Percentiles rank a stretch among this genome's conserved stretches.
Evolutionary conservation across 1,140 invertebrate genomes (phyloP).

Genomic region (Atopsyche davidsoni): DNA sequence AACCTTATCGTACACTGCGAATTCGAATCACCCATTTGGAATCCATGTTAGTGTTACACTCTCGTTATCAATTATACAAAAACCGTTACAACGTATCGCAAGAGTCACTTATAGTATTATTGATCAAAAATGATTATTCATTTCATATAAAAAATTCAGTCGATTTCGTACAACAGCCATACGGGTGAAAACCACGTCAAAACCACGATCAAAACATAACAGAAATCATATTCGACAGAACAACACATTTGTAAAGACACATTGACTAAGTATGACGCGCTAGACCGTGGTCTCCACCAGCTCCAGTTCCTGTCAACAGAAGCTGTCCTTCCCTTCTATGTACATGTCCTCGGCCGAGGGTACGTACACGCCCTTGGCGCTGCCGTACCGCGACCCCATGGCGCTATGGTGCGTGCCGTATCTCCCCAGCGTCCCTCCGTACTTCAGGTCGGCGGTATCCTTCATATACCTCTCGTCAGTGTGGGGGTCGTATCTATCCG

Average conservation of each 20-base stretch:
- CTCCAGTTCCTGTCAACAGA: constrained; percentile 66
- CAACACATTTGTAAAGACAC: constrained; percentile 3
- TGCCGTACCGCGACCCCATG: constrained; percentile 27
- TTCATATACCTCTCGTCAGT: constrained; percentile 28
- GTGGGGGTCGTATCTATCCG: constrained; percentile 25
- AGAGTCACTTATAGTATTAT: too few species aligned
- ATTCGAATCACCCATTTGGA: too few species aligned
- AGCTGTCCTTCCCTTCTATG: constrained; percentile 62
- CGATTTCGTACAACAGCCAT: constrained; percentile 1
- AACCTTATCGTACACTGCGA: too few species aligned
- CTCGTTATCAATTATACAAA: too few species aligned
- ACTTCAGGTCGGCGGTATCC: constrained; percentile 33
- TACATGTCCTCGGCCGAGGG: constrained; percentile 48
- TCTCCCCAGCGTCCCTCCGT: constrained; percentile 44
- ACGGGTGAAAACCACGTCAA: constrained; percentile 1
- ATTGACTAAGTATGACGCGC: constrained; percentile 12
- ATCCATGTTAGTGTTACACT: too few species aligned
- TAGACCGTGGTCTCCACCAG: constrained; percentile 58
- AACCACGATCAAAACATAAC: not conserved
- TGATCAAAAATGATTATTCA: not conserved
- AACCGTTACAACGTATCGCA: too few species aligned
- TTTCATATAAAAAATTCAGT: constrained; percentile 5
- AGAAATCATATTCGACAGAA: not conserved
- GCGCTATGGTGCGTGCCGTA: constrained; percentile 39
- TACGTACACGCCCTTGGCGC: constrained; percentile 37